Conservation (phyloP, 2,888 invertebrate genomes). For the Acronicta aceris region DNA sequence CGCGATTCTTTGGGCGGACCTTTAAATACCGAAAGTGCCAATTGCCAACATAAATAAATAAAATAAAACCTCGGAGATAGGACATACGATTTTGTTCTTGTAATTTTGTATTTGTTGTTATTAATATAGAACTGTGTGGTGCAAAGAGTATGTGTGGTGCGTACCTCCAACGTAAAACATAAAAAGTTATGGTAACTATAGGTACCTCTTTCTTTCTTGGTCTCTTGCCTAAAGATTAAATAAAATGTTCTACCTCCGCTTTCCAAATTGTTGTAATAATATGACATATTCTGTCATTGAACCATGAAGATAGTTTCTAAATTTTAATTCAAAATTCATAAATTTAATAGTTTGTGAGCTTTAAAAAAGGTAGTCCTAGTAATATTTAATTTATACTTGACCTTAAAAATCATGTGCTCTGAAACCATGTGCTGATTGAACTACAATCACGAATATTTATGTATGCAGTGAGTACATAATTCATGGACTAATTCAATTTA, state of each 20-base stretch:
- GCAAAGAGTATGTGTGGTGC: slow-evolving; percentile 46
- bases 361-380: background rate
- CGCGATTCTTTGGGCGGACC: too few relatives aligned
- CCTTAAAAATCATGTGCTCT: slow-evolving; percentile 11
- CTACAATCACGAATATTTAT: slow-evolving; percentile 26
- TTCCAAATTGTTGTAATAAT: slow-evolving; percentile 27
- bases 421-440: slow-evolving; percentile 43
- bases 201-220: background rate
- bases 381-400: slow-evolving; percentile 2
- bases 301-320: slow-evolving; percentile 23
- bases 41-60: background rate
- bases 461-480: slow-evolving; percentile 24
- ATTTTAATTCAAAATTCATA: slow-evolving; percentile 28
- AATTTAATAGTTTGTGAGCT: slow-evolving; percentile 4
- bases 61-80: background rate
- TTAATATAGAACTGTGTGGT: slow-evolving; percentile 38
- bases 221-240: slow-evolving; percentile 11
- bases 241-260: slow-evolving; percentile 18
- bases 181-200: slow-evolving; percentile 44
- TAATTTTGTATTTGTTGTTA: slow-evolving; percentile 17
- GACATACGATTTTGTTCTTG: slow-evolving; percentile 6
- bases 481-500: slow-evolving; percentile 35
- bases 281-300: slow-evolving; percentile 24
- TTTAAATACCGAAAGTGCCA: too few relatives aligned
- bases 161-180: slow-evolving; percentile 17